Evolutionary conservation across 2,113 vertebrate species (phyloP).

Genomic region (Thunnus thynnus): DNA sequence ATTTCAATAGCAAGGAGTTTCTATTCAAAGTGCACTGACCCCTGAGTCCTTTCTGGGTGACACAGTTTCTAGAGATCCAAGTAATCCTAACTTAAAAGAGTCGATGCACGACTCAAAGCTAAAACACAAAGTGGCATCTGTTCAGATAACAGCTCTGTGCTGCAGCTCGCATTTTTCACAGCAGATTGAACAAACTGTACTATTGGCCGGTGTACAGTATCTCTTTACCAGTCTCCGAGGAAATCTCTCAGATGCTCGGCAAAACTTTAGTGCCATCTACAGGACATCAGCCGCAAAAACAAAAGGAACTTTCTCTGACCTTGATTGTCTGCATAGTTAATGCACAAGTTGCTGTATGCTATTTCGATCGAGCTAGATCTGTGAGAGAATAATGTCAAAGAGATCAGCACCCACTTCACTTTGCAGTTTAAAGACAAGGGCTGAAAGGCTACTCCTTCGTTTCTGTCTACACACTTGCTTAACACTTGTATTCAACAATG

Average conservation of each 20-base stretch:
- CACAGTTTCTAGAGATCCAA: slow-evolving; percentile 4
- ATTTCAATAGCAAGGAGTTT: slow-evolving; percentile 1
- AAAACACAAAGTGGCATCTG: slow-evolving; percentile 14
- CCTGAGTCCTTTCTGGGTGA: neutral
- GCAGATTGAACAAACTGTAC: slow-evolving; percentile 63
- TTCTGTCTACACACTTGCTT: slow-evolving; percentile 47
- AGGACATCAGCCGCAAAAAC: slow-evolving; percentile 56
- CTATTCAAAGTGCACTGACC: slow-evolving; percentile 1
- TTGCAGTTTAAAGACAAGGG: slow-evolving; percentile 36
- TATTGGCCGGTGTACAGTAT: slow-evolving; percentile 48
- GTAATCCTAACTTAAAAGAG: slow-evolving; percentile 14
- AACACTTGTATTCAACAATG: slow-evolving; percentile 44
- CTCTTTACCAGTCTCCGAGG: slow-evolving; percentile 10
- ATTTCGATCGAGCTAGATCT: slow-evolving; percentile 48
- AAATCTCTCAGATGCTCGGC: neutral
- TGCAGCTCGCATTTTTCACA: slow-evolving; percentile 55
- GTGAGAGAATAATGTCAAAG: slow-evolving; percentile 38
- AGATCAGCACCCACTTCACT: slow-evolving; percentile 44
- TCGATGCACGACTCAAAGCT: slow-evolving; percentile 16
- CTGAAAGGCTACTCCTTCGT: slow-evolving; percentile 36
- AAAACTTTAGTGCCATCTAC: slow-evolving; percentile 76
- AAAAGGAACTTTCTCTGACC: slow-evolving; percentile 81
- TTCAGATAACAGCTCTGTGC: slow-evolving; percentile 49
- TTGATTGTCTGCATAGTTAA: slow-evolving; percentile 71
- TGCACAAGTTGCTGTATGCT: slow-evolving; percentile 55